Percentiles rank a stretch among this genome's conserved stretches.
phyloP scores from a whole-genome alignment of 2,888 invertebrate species.

The Drosophila emarginata region DNA sequence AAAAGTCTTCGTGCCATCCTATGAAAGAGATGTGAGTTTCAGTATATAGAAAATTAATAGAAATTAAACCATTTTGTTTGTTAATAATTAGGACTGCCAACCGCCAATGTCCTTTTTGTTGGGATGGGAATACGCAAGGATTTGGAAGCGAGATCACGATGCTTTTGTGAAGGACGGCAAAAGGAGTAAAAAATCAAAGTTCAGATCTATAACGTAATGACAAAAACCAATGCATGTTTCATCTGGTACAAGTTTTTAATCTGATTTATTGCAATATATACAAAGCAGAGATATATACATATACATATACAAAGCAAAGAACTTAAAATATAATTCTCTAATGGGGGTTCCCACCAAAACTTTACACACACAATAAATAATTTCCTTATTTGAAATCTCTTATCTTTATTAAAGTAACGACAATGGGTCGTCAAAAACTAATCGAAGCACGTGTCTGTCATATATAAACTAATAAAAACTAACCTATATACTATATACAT shows the following conservation, averaged over 20 bases:
- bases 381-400: too few species aligned
- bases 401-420: not conserved
- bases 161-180: not conserved
- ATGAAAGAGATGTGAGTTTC: not conserved
- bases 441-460: slow-evolving; percentile 15
- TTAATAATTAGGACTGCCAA: not conserved
- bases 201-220: not conserved
- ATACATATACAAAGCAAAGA: too few species aligned
- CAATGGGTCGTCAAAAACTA: not conserved
- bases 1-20: not conserved
- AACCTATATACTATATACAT: not conserved
- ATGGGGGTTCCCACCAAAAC: too few species aligned
- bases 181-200: not conserved
- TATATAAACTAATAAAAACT: not conserved
- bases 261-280: too few species aligned
- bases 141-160: not conserved
- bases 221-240: not conserved
- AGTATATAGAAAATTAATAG: not conserved
- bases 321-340: too few species aligned
- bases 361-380: too few species aligned
- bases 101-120: not conserved
- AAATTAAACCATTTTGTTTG: not conserved
- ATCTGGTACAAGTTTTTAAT: too few species aligned
- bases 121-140: not conserved
- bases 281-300: too few species aligned